Evolutionary conservation across 2,113 vertebrate genomes (phyloP).

Genomic region (Natator depressus): DNA sequence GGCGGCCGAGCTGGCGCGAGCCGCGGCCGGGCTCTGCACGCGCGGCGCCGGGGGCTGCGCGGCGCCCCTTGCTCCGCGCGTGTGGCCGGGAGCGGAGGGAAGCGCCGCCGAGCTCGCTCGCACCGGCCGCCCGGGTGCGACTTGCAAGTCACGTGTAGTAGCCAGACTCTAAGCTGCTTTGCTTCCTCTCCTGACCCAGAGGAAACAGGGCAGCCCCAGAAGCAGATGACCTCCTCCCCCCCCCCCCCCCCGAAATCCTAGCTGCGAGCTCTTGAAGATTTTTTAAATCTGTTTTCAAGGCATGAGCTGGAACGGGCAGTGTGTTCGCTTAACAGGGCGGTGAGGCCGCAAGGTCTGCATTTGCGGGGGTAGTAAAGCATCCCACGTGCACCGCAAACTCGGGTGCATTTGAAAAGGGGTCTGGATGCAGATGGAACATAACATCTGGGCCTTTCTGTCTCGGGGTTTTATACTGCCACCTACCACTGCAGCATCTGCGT

Average conservation of each 20-base stretch:
- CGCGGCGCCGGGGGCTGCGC: neutral
- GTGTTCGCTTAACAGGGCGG: neutral
- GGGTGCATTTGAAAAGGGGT: neutral
- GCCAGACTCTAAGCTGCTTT: neutral
- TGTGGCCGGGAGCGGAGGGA: neutral
- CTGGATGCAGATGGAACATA: neutral
- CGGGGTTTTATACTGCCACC: neutral
- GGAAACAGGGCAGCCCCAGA: neutral
- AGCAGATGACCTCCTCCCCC: neutral
- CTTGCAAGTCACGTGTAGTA: neutral
- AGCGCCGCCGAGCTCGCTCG: slow-evolving; percentile 10
- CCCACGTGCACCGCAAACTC: neutral
- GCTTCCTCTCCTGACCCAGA: neutral
- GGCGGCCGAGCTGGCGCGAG: neutral
- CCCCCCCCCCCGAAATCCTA: neutral
- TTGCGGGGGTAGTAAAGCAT: neutral
- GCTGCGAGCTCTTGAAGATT: no score
- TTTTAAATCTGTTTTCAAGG: neutral
- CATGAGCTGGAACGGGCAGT: no score
- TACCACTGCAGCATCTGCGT: neutral
- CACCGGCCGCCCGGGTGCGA: neutral
- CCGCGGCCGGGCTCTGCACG: slow-evolving; percentile 15
- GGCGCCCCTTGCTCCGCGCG: neutral
- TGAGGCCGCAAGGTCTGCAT: neutral
- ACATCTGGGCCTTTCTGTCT: neutral